A percentile compares a stretch with the other conserved stretches of the same genome.
Evolutionary conservation across 2,113 vertebrate species (phyloP).

Genomic region (Boulengeromyrus knoepffleri): DNA sequence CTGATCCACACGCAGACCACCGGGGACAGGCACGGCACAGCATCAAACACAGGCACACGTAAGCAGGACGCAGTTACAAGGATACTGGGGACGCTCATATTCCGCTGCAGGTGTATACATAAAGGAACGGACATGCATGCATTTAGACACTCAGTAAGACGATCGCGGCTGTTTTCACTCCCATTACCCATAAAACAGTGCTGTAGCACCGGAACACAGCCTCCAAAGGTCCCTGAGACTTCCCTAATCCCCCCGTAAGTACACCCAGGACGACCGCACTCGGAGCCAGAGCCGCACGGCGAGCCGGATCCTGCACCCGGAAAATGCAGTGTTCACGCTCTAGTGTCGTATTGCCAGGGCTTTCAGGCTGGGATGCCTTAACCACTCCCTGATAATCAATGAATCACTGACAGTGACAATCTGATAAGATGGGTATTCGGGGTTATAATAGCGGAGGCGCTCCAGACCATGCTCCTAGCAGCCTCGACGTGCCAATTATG

Average conservation of each 20-base stretch:
- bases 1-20: background rate
- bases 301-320: background rate
- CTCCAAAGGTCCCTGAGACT: background rate
- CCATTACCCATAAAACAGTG: background rate
- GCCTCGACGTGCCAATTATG: background rate
- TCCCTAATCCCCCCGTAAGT: background rate
- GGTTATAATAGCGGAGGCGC: background rate
- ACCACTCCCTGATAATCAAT: background rate
- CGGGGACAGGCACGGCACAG: background rate
- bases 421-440: background rate
- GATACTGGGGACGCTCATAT: background rate
- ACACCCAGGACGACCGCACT: background rate
- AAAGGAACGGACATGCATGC: background rate
- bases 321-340: background rate
- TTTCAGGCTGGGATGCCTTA: background rate
- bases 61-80: constrained; percentile 18
- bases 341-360: background rate
- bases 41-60: constrained; percentile 27
- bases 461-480: background rate
- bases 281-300: background rate
- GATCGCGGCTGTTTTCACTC: background rate
- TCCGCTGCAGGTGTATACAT: background rate
- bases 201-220: background rate
- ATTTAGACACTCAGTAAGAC: background rate
- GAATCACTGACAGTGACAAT: background rate